A percentile compares a stretch with the other conserved stretches of the same genome.
phyloP scores from a whole-genome alignment of 2,113 vertebrate genomes.

The Ailurus styani region DNA sequence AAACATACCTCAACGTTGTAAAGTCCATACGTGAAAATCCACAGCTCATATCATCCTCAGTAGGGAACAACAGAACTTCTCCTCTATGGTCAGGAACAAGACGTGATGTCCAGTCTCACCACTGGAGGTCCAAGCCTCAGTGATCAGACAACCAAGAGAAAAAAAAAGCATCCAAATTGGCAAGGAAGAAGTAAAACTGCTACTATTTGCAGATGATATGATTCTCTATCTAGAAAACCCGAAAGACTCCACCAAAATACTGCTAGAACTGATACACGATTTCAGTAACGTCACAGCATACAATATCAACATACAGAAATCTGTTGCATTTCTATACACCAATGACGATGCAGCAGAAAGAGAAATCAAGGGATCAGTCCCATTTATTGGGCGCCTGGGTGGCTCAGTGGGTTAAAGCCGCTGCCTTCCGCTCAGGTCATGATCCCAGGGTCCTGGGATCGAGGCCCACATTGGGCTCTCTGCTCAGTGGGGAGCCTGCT shows the following conservation, averaged over 20 bases:
- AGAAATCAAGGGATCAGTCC: background rate
- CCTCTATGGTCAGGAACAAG: background rate
- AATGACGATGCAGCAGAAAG: background rate
- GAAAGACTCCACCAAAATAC: background rate
- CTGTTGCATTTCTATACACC: background rate
- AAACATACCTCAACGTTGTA: background rate
- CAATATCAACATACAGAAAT: background rate
- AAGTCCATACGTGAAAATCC: background rate
- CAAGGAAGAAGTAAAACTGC: background rate
- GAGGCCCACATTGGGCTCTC: too few species aligned
- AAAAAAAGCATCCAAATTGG: background rate
- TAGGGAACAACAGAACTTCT: background rate
- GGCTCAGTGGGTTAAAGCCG: too few species aligned
- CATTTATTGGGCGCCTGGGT: too few species aligned
- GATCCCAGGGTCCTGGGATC: too few species aligned
- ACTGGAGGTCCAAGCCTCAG: background rate
- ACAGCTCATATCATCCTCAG: background rate
- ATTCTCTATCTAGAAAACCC: background rate
- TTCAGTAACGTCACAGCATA: background rate
- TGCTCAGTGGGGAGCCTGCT: too few species aligned
- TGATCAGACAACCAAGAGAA: background rate
- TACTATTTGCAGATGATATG: background rate
- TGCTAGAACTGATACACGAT: background rate
- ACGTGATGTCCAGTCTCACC: background rate
- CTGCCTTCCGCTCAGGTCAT: too few species aligned